Evolutionary conservation across 2,888 invertebrate species (phyloP), one percentile per base, ranked within the genome.

Genomic region (Andrena praecox): DNA sequence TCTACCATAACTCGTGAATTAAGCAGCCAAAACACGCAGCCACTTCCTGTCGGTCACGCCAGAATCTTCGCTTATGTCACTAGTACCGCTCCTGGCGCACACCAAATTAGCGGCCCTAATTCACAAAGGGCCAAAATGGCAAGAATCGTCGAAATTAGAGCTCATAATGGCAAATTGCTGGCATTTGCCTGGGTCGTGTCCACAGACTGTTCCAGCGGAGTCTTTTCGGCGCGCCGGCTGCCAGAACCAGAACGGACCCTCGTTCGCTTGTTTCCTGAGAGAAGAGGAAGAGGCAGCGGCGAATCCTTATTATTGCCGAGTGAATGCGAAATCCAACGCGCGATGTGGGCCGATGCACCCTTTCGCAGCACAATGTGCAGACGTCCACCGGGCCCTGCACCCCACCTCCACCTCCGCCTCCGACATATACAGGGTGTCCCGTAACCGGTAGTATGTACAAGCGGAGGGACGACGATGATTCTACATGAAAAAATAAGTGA

Each of bases 241-340:
- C 66, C 78, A 63, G 67, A 72, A 64, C 42, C 42, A 42, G 42
- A 42, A 27, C 50, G 64, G 63, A 77, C 70, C 77, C 64, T 77
- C 64, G 66, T 54, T n/a, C 54, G 72, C 33, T 85, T 75, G 63
- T 76, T 85, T 85, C 85, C 85, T 79, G 78, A 85, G 50, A 29
- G 52, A 52, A 60, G 59, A 74, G 67, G 67, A 79, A 64, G 68
- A 69, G 79, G 60, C 60, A 54, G 52, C 85, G 67, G 56, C 78
- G 78, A 76, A 81, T 85, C 85, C 67, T 85, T 85, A 81, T 81
- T 85, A 85, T 85, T 81, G 75, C 54, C 85, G 79, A 70, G 48
- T 85, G 82, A 85, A 85, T 85, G 73, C 82, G 82, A 82, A 85
- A 85, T 85, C 68, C 82, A 79, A 85, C 78, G 85, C 82, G 85